Evolutionary conservation across 2,888 invertebrate species (phyloP).

Genomic region (Strigamia transsilvanica): DNA sequence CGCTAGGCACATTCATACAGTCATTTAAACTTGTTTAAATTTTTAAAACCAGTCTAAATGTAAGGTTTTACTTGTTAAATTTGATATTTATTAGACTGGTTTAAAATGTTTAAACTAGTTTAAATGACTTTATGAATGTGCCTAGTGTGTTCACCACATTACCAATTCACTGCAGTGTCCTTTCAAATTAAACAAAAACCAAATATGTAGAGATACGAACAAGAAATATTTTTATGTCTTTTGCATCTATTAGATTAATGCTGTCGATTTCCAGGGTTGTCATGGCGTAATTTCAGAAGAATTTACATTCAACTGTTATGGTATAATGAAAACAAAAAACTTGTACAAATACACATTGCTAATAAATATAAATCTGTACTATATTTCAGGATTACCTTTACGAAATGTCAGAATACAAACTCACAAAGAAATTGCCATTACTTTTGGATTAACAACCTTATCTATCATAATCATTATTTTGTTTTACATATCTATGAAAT

Average conservation of each 20-base stretch:
- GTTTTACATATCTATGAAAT: neutral
- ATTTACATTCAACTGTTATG: constrained; percentile 13
- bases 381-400: neutral
- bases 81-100: no score
- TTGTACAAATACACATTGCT: no score
- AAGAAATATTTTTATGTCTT: neutral
- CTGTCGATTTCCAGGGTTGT: neutral
- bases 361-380: neutral
- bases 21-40: no score
- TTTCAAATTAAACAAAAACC: no score
- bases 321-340: neutral
- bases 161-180: no score
- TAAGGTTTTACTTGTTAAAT: no score
- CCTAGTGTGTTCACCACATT: no score
- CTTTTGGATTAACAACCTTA: neutral
- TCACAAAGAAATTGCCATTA: neutral
- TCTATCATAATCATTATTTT: neutral
- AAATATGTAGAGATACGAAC: neutral
- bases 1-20: no score
- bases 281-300: neutral
- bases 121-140: no score
- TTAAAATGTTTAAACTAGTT: no score
- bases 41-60: no score
- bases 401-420: neutral
- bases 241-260: neutral